Base-by-base conservation (phyloP, 2,888 invertebrate species). In the Trichopria drosophilae region DNA sequence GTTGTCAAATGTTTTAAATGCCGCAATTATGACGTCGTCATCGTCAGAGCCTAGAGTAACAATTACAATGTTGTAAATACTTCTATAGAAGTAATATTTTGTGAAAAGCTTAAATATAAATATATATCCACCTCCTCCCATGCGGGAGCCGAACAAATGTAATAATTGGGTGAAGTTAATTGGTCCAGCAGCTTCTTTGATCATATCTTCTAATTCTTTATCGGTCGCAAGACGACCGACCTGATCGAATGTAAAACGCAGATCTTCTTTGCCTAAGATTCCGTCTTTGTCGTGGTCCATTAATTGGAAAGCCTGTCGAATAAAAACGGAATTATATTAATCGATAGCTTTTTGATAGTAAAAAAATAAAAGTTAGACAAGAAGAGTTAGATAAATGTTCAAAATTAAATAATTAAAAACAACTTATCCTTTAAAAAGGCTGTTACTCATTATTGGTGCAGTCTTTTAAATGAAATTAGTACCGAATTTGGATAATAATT, bases 241-340 rank as follows among this genome's bases (percentile, higher is more conserved):
- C 68, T 88, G 88, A 81, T 95, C 93, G 81, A 91, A 93, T 75
- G 90, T 90, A 74, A 88, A 88, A 75, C 92, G 86, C 75, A 93
- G 84, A 81, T 93, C 93, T 78, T 86, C 87, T 82, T 93, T 93
- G 78, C 89, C 81, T 79, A 87, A 85, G 79, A 91, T 85, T 67
- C 91, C 91, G 76, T 94, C 94, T 80, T 94, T 94, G 83, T 94
- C 93, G 79, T 88, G 87, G 83, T 94, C 94, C 89, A 94, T 94
- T 71, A 94, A 86, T 80, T 88, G 88, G 88, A 94, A 94, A 74
- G 90, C 94, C 88, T 92, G 76, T n/a, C n/a, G n/a, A n/a, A n/a
- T n/a, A n/a, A n/a, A n/a, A n/a, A n/a, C n/a, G n/a, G n/a, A n/a
- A n/a, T n/a, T n/a, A n/a, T n/a, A n/a, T n/a, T n/a, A n/a, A n/a